Base-by-base conservation (phyloP, 1,140 invertebrate species). In the Muscidifurax raptorellus region DNA sequence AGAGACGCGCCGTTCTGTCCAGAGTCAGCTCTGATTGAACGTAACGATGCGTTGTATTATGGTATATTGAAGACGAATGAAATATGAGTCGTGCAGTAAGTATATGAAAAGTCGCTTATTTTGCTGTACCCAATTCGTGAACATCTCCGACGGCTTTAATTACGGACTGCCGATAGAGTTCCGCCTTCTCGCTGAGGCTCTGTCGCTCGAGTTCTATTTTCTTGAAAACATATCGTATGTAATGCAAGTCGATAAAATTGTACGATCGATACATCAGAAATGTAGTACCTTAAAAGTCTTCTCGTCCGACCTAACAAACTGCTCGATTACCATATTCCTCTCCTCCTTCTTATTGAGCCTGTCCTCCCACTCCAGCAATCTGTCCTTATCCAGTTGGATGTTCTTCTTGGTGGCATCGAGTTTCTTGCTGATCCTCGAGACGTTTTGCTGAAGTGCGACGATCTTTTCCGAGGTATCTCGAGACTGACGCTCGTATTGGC, bases 221-320 rank as follows among this genome's bases (percentile, higher is more conserved):
- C 90, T 93, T 93, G 30, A 85, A 85, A 74, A n/a, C n/a, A n/a
- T n/a, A n/a, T n/a, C n/a, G n/a, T n/a, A n/a, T n/a, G n/a, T n/a
- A n/a, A n/a, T n/a, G n/a, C n/a, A n/a, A n/a, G n/a, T n/a, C n/a
- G n/a, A n/a, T n/a, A n/a, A n/a, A n/a, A n/a, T n/a, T n/a, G n/a
- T n/a, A n/a, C n/a, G n/a, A n/a, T n/a, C n/a, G n/a, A n/a, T n/a
- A n/a, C n/a, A n/a, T n/a, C 79, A 75, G 69, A 12, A 30, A n/a
- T 12, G 18, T 72, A 40, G 88, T 90, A 95, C 95, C 89, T 95
- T 95, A 82, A 95, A 94, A 83, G 94, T 95, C 83, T 94, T 94
- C 3, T 94, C 88, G 89, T 96, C 96, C 82, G 95, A 93, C 84
- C 95, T 94, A 59, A 94, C 94, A 78, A 95, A 95, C 86, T 94